Evolutionary conservation across 2,797 vertebrate species (phyloP).

Genomic region (Trachops cirrhosus): DNA sequence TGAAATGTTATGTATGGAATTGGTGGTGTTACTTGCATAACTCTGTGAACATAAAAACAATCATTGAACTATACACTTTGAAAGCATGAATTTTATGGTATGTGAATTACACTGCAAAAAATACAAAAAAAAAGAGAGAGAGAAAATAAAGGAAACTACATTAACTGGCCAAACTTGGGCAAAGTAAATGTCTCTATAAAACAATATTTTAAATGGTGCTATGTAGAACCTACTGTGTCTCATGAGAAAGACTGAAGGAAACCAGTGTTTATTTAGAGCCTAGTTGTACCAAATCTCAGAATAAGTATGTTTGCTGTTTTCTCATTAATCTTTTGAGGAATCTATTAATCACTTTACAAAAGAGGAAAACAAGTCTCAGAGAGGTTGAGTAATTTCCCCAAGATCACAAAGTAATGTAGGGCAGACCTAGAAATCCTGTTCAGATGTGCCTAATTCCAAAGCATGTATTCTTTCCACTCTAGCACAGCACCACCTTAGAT

Average conservation of each 20-base stretch:
- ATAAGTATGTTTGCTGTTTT: slow-evolving; percentile 4
- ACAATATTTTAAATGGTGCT: background rate
- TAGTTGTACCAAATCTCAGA: background rate
- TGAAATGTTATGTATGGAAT: slow-evolving; percentile 1
- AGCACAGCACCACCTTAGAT: background rate
- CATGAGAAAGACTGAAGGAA: background rate
- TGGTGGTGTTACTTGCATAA: background rate
- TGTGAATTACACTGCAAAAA: background rate
- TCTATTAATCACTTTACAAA: background rate
- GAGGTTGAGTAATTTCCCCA: background rate
- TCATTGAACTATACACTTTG: background rate
- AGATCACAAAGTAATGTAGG: background rate
- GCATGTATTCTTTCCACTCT: background rate
- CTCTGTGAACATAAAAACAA: background rate
- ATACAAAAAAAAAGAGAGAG: background rate
- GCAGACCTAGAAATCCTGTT: background rate
- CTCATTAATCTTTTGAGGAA: background rate
- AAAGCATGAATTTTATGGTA: background rate
- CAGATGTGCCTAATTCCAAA: background rate
- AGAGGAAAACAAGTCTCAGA: background rate
- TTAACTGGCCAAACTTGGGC: background rate
- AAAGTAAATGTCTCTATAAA: background rate
- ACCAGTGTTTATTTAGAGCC: background rate
- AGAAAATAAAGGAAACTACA: background rate
- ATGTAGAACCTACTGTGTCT: background rate